Base-by-base conservation (phyloP, 1,140 invertebrate genomes). In the Trichomalopsis sarcophagae region DNA sequence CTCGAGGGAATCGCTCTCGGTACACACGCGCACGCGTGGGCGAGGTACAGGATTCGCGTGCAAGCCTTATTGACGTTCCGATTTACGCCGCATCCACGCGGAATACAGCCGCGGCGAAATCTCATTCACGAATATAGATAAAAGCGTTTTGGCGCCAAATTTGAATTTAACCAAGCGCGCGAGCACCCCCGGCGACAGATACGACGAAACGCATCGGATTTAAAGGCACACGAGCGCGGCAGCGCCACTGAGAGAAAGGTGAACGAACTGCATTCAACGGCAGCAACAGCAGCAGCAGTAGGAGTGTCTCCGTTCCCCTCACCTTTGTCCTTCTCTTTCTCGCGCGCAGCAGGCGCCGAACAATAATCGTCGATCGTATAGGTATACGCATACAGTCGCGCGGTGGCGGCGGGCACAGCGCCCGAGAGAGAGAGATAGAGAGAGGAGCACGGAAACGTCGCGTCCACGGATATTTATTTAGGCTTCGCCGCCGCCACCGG, bases 271-370 rank as follows among this genome's bases (percentile, higher is more conserved):
- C 27, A 71, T 71, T 21, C 27, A 33, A n/a, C 68, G 13, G 10
- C 68, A 27, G 23, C 27, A 62, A 14, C 55, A 62, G 55, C 55
- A 62, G 55, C 55, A 62, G 55, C 55, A 62, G 55, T 62, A 62
- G 55, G 68, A 33, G 68, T 71, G 68, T 71, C 30, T 9, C 10
- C 68, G 27, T 71, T 33, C 68, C 68, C 68, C 68, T 71, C 68
- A 33, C 68, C 68, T 71, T 71, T 71, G 68, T 71, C 23, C 68
- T 27, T 71, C 68, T 33, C 55, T 21, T n/a, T 62, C 55, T 62
- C 55, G 5, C 50, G 17, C 33, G 33, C 55, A 62, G 55, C 55
- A 62, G 55, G 55, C 55, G 55, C 55, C 55, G 55, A 62, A 62
- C 55, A 62, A 62, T 62, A 62, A 62, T 62, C 55, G 21, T 2